A percentile compares a stretch with the other conserved stretches of the same genome.
phyloP scores from a whole-genome alignment of 1,140 invertebrate species.

The Orchesella cincta region DNA sequence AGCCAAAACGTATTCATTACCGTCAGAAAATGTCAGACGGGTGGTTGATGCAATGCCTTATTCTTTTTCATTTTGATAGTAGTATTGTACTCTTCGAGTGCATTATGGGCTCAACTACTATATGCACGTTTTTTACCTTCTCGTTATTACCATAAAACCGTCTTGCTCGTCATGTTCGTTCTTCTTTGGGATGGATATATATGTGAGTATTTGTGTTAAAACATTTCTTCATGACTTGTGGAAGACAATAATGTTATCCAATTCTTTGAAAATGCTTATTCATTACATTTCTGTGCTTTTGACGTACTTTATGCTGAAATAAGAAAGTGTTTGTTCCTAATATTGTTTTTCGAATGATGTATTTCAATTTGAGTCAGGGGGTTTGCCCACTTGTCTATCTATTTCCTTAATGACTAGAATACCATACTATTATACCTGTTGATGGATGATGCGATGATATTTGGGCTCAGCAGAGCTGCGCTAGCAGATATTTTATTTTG shows the following conservation, averaged over 20 bases:
- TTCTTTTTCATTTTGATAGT: neutral
- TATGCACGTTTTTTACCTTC: neutral
- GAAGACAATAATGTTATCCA: neutral
- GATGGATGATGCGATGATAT: neutral
- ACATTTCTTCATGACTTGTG: neutral
- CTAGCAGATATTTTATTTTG: neutral
- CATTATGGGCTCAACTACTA: neutral
- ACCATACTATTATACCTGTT: neutral
- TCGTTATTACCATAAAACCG: neutral
- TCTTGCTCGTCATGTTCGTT: neutral
- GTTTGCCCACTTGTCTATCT: neutral
- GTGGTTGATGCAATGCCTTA: neutral
- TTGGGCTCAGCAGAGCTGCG: too few species aligned
- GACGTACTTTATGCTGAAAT: neutral
- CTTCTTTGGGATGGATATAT: neutral
- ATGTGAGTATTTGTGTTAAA: neutral
- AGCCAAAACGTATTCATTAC: conserved; percentile 9
- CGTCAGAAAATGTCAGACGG: conserved; percentile 17
- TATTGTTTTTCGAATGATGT: neutral
- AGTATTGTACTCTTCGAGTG: neutral
- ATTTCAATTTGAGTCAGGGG: neutral
- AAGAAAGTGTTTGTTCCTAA: neutral
- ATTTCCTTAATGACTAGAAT: neutral
- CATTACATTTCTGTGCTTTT: neutral
- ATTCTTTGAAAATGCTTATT: neutral